Evolutionary conservation across 1,140 invertebrate genomes (phyloP), one percentile per base, ranked within the genome.

Genomic region (Teleopsis dalmanni): DNA sequence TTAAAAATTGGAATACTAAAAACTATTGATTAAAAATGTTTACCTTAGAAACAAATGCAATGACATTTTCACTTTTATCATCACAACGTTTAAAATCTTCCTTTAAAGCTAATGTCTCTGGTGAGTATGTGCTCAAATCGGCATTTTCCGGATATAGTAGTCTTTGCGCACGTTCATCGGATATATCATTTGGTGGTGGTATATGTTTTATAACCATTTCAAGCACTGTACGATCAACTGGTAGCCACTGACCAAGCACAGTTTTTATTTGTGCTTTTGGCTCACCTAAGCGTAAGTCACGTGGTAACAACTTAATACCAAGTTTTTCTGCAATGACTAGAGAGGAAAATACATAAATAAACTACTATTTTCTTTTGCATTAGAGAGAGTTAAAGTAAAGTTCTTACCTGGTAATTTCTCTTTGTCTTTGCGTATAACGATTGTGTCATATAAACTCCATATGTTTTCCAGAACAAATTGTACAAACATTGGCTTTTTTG

Each of bases 41-140:
- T 88, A 95, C 93, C 79, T 98, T 98, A 4, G 95, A 97, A 49
- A 98, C 81, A 74, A 91, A 98, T 40, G 89, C 82, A 62, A 98
- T 88, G 10, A 91, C 74, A 52, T 91, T 86, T 49, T 76, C 78
- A 50, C 83, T 75, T 3, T 78, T 61, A 22, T 75, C 74, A 66
- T 79, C 76, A 72, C 91, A 94, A 23, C 75, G 73, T 31, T 84
- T 58, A 65, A 95, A 94, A 54, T 81, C 81, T 57, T 80, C 60
- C 72, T 91, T 91, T 1, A 95, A 72, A 29, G 73, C 58, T 62
- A 83, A 79, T 4, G 87, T 91, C 67, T 87, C 76, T 8, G 60
- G 50, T 1, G 85, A 83, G 48, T 91, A 75, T 1, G 77, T 74
- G 22, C 82, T 78, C 62, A 93, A 85, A 29, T 82, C 77, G 35